Percentiles rank a stretch among this genome's conserved stretches.
phyloP scores from a whole-genome alignment of 2,888 invertebrate genomes.

The Chaitophorus viminalis region DNA sequence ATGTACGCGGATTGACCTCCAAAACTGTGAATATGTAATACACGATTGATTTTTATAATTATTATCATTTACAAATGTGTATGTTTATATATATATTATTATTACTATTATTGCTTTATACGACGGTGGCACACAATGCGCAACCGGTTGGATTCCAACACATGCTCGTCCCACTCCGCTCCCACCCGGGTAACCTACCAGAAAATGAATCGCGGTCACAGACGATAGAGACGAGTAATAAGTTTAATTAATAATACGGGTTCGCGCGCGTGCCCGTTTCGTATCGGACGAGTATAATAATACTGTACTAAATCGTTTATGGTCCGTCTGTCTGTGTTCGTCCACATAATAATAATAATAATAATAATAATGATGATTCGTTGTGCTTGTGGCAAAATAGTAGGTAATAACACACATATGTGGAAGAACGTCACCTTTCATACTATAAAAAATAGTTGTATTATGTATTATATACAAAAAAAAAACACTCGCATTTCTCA shows the following conservation, averaged over 20 bases:
- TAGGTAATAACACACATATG: not conserved
- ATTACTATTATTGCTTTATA: not conserved
- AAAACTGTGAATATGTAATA: no score
- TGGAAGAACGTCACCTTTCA: not conserved
- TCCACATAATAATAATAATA: conserved; percentile 3
- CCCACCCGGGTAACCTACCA: not conserved
- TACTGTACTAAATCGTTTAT: conserved; percentile 50
- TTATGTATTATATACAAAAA: no score
- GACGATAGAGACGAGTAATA: conserved; percentile 17
- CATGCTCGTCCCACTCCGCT: not conserved
- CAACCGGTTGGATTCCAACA: conserved; percentile 42
- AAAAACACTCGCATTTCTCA: not conserved
- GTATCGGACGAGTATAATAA: conserved; percentile 36
- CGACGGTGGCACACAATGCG: conserved; percentile 6
- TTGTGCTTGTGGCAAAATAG: not conserved
- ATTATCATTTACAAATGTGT: not conserved
- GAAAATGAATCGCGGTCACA: conserved; percentile 57
- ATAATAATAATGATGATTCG: conserved; percentile 3
- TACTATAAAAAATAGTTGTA: not conserved
- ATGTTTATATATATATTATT: not conserved
- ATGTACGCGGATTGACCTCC: no score
- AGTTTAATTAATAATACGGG: conserved; percentile 57
- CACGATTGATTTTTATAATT: no score
- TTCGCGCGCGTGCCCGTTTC: conserved; percentile 51
- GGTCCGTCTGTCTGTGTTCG: conserved; percentile 13